Base-by-base conservation (phyloP, 2,888 invertebrate genomes). In the Cheilosia vernalis region DNA sequence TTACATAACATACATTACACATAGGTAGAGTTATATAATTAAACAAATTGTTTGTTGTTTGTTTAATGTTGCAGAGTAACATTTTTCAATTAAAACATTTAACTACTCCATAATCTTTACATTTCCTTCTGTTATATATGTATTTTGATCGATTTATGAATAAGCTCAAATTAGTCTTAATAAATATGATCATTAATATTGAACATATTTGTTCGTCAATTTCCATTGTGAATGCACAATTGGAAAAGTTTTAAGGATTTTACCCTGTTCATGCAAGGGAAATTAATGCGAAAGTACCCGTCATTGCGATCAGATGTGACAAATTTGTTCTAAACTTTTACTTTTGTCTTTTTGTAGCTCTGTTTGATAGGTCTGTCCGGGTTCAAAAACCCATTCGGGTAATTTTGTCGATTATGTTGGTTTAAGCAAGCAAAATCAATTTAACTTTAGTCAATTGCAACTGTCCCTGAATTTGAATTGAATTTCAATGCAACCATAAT, bases 1-100 rank as follows among this genome's bases (percentile, higher is more conserved):
- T 70, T 74, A 69, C 72, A 81, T 56, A 85, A 76, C 63, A 70
- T 76, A 56, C 70, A 81, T 70, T 76, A 74, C 55, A 70, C 49
- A 64, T 60, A 70, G 40, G 55, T 66, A 80, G 47, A 74, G 6
- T 44, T 64, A 58, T 24, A 47, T 70, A 44, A 56, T 47, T 30
- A 21, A 53, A 55, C 49, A 69, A 40, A 63, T 40, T 13, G 27
- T 53, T n/a, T 37, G 13, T 37, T 37, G 13, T 37, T 37, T 37
- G 33, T 40, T 27, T 51, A 60, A 44, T 60, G 21, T 21, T 51
- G 3, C 9, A 51, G 49, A 53, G 6, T 24, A 15, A 4, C 40
- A 37, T 19, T 19, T 42, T 53, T 49, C 51, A 44, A 15, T 60
- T 64, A 15, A 17, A 58, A 40, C 55, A 58, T 55, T 40, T 74